Evolutionary conservation across 2,888 invertebrate species (phyloP), one percentile per base, ranked within the genome.

Genomic region (Oscheius sp.): DNA sequence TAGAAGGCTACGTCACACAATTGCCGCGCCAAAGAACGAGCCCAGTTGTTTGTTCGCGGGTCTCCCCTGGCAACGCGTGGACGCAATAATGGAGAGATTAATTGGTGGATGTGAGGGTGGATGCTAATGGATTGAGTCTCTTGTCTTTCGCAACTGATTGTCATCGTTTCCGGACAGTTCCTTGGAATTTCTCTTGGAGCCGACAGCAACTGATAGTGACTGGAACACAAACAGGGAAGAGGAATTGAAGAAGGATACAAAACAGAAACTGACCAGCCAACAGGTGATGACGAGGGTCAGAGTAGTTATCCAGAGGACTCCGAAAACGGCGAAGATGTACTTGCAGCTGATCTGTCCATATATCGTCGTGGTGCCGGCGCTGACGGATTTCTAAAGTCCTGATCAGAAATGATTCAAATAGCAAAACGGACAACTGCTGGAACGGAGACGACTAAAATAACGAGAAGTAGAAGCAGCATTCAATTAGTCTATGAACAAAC

Each of bases 221-320:
- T 9, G 55, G 68, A 68, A 13, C 10, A 55, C 35, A 37, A 51
- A 9, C 21, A 9, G 21, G 55, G 21, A 21, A 68, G 55, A 68
- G 68, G 55, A 37, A 68, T 35, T 55, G 37, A 9, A 55, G 13
- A 55, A 21, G 48, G 29, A 51, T 32, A 65, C 9, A 21, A 11
- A 63, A 32, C 7, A 51, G 50, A 13, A 58, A 59, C 70, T 58
- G 21, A 70, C 70, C 70, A 70, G 59, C 70, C 70, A 70, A 59
- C 35, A 70, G 42, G 70, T 29, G 5, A 70, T 21, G 10, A 70
- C 70, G 42, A 57, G 32, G 33, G n/a, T 33, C n/a, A 70, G 29
- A 33, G 42, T 29, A 29, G 59, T 59, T 7, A 70, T 33, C 70
- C 70, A 70, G 32, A 42, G 5, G 47, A 37, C 70, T 32, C 58